Conservation (phyloP, 2,888 invertebrate genomes). For the Emmelina monodactyla region DNA sequence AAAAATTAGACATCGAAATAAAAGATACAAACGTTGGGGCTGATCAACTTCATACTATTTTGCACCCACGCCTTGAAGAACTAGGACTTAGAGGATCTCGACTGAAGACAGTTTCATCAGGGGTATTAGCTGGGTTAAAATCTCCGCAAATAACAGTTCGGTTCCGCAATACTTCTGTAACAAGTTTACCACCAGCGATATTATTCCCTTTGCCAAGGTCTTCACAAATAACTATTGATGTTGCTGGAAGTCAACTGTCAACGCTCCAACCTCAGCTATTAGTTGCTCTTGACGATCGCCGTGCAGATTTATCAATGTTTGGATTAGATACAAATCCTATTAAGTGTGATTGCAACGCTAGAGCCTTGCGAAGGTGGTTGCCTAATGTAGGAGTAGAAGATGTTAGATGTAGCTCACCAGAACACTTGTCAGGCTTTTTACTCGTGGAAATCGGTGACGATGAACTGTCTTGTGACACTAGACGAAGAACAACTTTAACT, state of each 20-base stretch:
- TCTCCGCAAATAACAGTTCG: conserved; percentile 75
- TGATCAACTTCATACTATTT: conserved; percentile 80
- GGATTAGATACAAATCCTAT: conserved; percentile 84
- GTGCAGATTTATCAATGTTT: conserved; percentile 75
- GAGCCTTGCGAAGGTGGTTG: conserved; percentile 82
- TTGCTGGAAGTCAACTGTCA: conserved; percentile 78
- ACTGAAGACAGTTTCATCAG: conserved; percentile 80
- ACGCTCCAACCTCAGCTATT: conserved; percentile 81
- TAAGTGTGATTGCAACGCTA: conserved; percentile 83
- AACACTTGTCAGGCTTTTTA: conserved; percentile 72
- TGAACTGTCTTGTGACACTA: conserved; percentile 79
- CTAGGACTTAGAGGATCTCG: conserved; percentile 79
- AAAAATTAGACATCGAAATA: conserved; percentile 83
- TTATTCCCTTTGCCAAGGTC: conserved; percentile 89
- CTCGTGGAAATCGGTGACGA: conserved; percentile 82
- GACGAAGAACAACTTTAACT: conserved; percentile 58
- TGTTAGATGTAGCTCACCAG: conserved; percentile 73
- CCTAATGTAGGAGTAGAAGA: conserved; percentile 69
- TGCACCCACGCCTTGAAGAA: conserved; percentile 79
- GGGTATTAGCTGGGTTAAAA: conserved; percentile 83
- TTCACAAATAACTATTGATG: conserved; percentile 78
- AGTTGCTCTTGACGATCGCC: conserved; percentile 81
- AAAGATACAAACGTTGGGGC: conserved; percentile 84
- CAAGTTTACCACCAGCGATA: conserved; percentile 79
- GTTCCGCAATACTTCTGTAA: conserved; percentile 82